Percentiles rank a stretch among this genome's conserved stretches.
phyloP scores from a whole-genome alignment of 2,113 vertebrate species.

The Sorex araneus region DNA sequence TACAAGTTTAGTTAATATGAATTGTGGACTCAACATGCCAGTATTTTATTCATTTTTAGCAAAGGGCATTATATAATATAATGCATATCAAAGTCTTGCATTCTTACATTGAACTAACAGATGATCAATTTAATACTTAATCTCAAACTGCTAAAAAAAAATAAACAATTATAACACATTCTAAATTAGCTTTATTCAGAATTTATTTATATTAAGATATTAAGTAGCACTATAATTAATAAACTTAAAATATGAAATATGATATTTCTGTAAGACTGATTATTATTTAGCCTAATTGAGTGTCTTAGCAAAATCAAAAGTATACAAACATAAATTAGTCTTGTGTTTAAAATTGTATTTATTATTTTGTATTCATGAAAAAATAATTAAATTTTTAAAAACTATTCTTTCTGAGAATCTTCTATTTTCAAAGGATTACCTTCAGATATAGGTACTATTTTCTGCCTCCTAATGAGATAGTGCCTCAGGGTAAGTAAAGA shows the following conservation, averaged over 20 bases:
- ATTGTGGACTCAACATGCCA: not conserved
- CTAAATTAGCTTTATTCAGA: not conserved
- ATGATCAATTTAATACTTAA: constrained; percentile 27
- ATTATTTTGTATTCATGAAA: constrained; percentile 1
- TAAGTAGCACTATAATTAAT: not conserved
- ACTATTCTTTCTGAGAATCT: not conserved
- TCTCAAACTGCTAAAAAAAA: not conserved
- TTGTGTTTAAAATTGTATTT: not conserved
- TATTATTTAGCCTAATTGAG: constrained; percentile 13
- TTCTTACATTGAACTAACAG: not conserved
- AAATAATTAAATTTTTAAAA: not conserved
- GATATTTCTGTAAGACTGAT: not conserved
- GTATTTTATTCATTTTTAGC: constrained; percentile 11
- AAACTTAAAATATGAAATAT: not conserved
- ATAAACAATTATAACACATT: not conserved
- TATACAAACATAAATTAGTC: constrained; percentile 18
- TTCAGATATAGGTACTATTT: not conserved
- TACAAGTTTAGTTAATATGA: not conserved
- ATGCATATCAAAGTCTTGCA: constrained; percentile 42
- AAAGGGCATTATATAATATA: not conserved
- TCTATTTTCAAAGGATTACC: not conserved
- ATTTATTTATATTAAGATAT: constrained; percentile 24
- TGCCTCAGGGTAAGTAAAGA: not conserved
- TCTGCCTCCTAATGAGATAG: constrained; percentile 7
- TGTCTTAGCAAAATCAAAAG: not conserved